These are phyloP conservation scores for Mormyrops attenuatus DNA, from an alignment of 2,797 vertebrate genomes.

Conservation along the genomic window DNA sequence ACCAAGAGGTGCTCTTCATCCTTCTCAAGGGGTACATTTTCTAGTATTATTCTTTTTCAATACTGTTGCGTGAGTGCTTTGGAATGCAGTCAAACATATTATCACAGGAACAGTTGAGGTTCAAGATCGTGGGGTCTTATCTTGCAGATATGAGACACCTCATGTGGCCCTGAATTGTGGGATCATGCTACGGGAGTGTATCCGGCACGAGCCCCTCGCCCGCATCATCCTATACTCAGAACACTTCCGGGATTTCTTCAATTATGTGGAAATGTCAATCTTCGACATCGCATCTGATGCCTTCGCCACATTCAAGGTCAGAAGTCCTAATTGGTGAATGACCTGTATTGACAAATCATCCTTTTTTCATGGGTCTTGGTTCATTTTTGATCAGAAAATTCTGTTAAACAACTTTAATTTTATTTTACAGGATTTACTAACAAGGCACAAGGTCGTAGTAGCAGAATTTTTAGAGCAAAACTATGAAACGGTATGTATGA, in stretches of 20 bases:
- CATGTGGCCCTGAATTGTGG: constrained; percentile 89
- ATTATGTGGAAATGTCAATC: constrained; percentile 93
- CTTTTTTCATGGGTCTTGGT: background rate
- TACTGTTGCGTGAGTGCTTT: background rate
- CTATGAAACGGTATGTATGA: constrained; percentile 80
- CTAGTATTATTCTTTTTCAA: background rate
- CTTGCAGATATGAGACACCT: constrained; percentile 78
- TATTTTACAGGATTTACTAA: constrained; percentile 79
- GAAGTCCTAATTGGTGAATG: background rate
- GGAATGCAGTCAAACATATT: background rate
- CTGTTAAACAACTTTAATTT: constrained; percentile 15
- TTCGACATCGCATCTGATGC: constrained; percentile 97
- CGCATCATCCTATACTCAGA: constrained; percentile 81
- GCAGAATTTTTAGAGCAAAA: constrained; percentile 91
- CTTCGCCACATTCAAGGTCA: constrained; percentile 96
- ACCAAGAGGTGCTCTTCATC: constrained; percentile 89
- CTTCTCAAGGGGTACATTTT: constrained; percentile 83
- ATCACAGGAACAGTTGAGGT: background rate
- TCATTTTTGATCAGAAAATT: background rate
- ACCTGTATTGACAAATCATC: background rate
- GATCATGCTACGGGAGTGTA: constrained; percentile 93
- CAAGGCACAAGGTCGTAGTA: constrained; percentile 88
- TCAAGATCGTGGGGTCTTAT: background rate
- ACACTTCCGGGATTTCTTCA: constrained; percentile 88
- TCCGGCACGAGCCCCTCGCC: constrained; percentile 88